These are phyloP conservation scores for Orcinus orca DNA, from an alignment of 2,113 vertebrate genomes.

Conservation along the genomic window DNA sequence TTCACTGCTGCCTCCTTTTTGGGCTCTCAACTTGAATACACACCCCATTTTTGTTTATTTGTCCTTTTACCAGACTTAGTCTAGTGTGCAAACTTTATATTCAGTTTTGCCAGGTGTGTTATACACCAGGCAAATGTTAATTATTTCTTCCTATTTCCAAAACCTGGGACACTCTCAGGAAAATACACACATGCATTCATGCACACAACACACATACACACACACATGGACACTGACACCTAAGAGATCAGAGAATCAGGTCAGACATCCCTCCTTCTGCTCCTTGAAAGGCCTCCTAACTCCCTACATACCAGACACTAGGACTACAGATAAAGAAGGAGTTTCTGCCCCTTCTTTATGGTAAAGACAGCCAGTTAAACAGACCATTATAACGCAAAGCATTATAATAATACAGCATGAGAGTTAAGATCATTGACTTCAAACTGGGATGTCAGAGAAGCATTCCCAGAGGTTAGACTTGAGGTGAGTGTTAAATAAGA, in stretches of 20 bases:
- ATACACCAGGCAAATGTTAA: neutral
- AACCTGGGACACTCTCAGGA: neutral
- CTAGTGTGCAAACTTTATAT: neutral
- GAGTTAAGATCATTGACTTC: neutral
- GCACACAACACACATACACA: neutral
- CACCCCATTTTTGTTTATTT: neutral
- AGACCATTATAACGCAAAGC: neutral
- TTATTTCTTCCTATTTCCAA: neutral
- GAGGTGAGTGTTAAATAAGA: neutral
- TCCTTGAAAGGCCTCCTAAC: neutral
- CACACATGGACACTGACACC: neutral
- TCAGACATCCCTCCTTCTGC: neutral
- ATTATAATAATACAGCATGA: neutral
- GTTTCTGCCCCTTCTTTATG: neutral
- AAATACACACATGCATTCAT: neutral
- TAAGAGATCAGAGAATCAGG: neutral
- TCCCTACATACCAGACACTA: neutral
- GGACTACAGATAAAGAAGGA: neutral
- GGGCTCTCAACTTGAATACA: neutral
- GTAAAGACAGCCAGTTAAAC: neutral
- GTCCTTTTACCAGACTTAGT: neutral
- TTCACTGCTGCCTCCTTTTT: neutral
- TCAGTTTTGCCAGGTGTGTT: neutral
- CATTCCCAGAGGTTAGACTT: neutral
- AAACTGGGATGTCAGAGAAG: neutral